These are phyloP conservation scores for Chymomyza costata DNA, from an alignment of 1,140 invertebrate genomes.

Conservation along the genomic window DNA sequence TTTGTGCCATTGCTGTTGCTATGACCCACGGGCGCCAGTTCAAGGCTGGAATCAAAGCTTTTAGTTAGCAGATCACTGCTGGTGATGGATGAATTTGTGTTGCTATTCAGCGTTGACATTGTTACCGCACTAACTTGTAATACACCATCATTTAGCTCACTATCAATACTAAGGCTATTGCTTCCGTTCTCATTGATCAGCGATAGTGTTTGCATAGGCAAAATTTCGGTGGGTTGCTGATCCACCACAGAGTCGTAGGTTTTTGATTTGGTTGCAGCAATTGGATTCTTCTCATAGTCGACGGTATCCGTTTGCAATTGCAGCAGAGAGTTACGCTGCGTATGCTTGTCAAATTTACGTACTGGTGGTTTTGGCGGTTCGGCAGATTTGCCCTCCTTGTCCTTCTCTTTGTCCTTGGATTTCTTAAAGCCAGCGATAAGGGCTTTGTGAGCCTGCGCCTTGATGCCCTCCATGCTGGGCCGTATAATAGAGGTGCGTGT, in stretches of 20 bases:
- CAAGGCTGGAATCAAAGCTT: constrained; percentile 70
- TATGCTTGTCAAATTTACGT: constrained; percentile 71
- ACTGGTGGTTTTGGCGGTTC: constrained; percentile 68
- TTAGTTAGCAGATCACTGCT: constrained; percentile 68
- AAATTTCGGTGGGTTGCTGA: constrained; percentile 41
- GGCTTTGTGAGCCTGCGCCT: constrained; percentile 72
- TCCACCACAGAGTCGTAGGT: constrained; percentile 39
- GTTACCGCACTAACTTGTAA: constrained; percentile 16
- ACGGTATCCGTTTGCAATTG: constrained; percentile 59
- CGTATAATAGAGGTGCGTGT: constrained; percentile 66
- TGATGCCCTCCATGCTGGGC: constrained; percentile 73
- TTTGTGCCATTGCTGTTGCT: constrained; percentile 58
- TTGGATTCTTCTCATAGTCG: constrained; percentile 46
- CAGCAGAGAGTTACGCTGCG: constrained; percentile 66
- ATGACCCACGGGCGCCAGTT: constrained; percentile 52
- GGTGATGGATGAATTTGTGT: constrained; percentile 67
- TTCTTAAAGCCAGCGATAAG: constrained; percentile 74
- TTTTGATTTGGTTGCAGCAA: constrained; percentile 40
- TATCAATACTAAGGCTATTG: constrained; percentile 67
- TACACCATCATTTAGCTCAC: constrained; percentile 54
- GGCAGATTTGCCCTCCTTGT: constrained; percentile 56
- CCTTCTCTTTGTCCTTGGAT: constrained; percentile 69
- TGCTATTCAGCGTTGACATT: constrained; percentile 54
- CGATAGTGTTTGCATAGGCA: constrained; percentile 63
- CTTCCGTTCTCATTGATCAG: constrained; percentile 59